Percentiles rank a stretch among this genome's conserved stretches.
These are phyloP conservation scores for Picus viridis DNA, from an alignment of 2,797 vertebrate genomes.

Conservation along the genomic window DNA sequence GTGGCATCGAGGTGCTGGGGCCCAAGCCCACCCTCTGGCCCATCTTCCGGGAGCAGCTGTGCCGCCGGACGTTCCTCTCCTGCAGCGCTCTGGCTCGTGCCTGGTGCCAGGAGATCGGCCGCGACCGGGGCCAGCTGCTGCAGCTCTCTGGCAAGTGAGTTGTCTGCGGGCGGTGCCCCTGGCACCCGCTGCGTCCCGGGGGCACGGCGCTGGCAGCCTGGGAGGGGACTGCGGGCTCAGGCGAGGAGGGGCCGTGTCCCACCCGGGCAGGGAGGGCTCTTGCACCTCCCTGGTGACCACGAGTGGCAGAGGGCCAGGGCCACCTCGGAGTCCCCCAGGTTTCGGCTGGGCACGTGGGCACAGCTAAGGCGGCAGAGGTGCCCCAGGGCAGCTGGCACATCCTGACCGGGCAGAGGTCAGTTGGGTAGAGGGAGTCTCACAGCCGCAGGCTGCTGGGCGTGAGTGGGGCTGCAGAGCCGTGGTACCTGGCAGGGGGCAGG, in stretches of 20 bases:
- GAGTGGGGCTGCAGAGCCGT: rapidly evolving
- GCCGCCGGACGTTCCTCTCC: constrained; percentile 90
- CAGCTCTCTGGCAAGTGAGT: constrained; percentile 91
- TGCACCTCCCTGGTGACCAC: not conserved
- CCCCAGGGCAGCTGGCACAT: rapidly evolving
- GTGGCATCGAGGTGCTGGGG: constrained; percentile 91
- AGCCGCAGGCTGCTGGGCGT: not conserved
- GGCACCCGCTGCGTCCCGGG: rapidly evolving
- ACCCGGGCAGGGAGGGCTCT: constrained; percentile 64
- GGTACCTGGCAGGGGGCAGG: not conserved
- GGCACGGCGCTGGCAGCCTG: not conserved
- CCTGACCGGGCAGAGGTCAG: not conserved
- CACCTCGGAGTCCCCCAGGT: not conserved
- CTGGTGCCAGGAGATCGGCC: constrained; percentile 91
- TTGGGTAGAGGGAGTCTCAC: rapidly evolving
- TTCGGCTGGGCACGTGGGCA: not conserved
- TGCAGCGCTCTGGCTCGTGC: constrained; percentile 90
- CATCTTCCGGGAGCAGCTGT: constrained; percentile 94
- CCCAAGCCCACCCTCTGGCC: constrained; percentile 96
- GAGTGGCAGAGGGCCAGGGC: not conserved
- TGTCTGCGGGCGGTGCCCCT: not conserved
- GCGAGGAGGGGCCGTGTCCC: constrained; percentile 80
- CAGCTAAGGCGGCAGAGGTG: not conserved
- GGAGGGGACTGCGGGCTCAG: constrained; percentile 58
- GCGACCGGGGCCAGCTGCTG: constrained; percentile 84